A percentile compares a stretch with the other conserved stretches of the same genome.
phyloP scores from a whole-genome alignment of 2,113 vertebrate genomes.

The Camelus dromedarius region DNA sequence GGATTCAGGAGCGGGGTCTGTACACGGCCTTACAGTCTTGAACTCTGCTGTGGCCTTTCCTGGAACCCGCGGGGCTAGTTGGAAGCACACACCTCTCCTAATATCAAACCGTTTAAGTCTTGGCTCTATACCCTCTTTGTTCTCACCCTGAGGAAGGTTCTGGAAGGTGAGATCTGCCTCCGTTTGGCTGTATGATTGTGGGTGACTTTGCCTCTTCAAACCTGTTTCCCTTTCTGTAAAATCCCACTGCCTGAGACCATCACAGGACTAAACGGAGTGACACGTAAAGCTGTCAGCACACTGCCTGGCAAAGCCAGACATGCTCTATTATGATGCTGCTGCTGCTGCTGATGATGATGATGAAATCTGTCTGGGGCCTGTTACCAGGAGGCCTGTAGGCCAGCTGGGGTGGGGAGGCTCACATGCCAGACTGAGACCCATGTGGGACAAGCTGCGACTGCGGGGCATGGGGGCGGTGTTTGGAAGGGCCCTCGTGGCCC shows the following conservation, averaged over 20 bases:
- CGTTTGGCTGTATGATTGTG: background rate
- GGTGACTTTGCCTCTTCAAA: background rate
- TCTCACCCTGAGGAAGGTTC: background rate
- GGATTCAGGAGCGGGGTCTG: no score
- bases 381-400: background rate
- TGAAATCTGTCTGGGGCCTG: accelerated
- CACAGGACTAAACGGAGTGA: background rate
- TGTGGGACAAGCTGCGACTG: background rate
- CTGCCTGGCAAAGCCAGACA: background rate
- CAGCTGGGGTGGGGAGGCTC: background rate
- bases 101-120: accelerated
- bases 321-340: background rate
- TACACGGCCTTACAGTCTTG: background rate
- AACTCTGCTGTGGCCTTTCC: background rate
- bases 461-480: background rate
- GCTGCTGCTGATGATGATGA: background rate
- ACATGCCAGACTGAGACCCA: accelerated
- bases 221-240: background rate
- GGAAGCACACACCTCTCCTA: background rate
- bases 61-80: background rate
- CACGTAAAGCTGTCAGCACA: background rate
- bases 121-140: background rate
- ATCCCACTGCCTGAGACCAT: background rate
- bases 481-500: background rate
- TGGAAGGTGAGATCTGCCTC: background rate